phyloP scores from a whole-genome alignment of 2,113 vertebrate genomes.

The Verasper variegatus region DNA sequence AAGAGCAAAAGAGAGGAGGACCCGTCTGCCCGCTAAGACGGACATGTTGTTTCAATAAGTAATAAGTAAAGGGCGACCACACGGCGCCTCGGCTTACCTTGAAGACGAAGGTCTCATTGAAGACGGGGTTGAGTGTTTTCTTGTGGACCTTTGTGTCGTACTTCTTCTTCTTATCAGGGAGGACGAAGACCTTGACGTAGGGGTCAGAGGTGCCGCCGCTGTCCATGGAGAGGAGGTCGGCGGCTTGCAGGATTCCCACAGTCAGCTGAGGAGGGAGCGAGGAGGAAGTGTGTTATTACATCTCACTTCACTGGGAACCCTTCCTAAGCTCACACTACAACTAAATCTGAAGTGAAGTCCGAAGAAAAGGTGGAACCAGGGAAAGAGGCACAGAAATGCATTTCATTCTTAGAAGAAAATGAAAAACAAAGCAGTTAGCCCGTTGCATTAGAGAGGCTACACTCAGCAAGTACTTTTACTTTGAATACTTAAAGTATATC shows the following conservation, averaged over 20 bases:
- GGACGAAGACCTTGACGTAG: constrained; percentile 94
- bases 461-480: too few relatives aligned
- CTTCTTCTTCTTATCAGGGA: constrained; percentile 99
- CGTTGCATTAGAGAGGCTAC: too few relatives aligned
- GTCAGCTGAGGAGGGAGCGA: constrained; percentile 84
- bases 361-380: too few relatives aligned
- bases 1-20: neutral
- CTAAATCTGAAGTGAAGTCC: too few relatives aligned
- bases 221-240: constrained; percentile 95
- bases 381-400: too few relatives aligned
- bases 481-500: too few relatives aligned
- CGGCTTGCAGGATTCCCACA: constrained; percentile 95
- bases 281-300: neutral
- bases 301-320: neutral
- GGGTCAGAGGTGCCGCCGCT: constrained; percentile 97
- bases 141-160: constrained; percentile 98
- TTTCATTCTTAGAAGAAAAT: too few relatives aligned
- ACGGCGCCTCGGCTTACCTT: constrained; percentile 83
- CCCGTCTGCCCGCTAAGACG: neutral
- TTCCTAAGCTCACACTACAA: too few relatives aligned
- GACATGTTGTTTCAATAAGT: constrained; percentile 42
- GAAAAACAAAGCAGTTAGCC: too few relatives aligned
- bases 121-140: constrained; percentile 96
- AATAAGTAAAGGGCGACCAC: neutral
- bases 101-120: constrained; percentile 96